Evolutionary conservation across 2,888 invertebrate genomes (phyloP).

Genomic region (Ditula angustiorana): DNA sequence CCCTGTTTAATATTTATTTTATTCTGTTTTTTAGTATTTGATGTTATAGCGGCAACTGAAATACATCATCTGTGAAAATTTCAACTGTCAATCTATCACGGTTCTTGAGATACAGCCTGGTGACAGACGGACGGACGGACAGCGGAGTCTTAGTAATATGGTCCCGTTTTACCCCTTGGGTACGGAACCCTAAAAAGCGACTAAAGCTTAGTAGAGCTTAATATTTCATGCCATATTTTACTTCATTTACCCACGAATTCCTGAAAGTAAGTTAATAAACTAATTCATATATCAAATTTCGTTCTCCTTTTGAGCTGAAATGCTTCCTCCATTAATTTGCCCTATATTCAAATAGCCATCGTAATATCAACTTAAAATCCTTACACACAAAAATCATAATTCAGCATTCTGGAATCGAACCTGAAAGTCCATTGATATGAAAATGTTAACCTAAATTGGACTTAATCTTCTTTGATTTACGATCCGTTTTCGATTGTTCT

Average conservation of each 20-base stretch:
- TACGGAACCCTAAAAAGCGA: no score
- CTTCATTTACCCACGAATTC: neutral
- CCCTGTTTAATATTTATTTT: no score
- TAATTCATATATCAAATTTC: slow-evolving; percentile 23
- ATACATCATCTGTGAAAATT: no score
- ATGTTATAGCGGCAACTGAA: no score
- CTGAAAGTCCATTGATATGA: neutral
- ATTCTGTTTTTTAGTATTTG: no score
- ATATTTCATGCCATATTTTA: no score
- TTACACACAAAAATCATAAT: neutral
- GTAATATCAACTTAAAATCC: neutral
- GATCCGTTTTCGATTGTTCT: neutral
- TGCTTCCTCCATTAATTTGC: slow-evolving; percentile 17
- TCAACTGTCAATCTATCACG: no score
- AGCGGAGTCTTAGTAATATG: no score
- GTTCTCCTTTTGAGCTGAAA: slow-evolving; percentile 6
- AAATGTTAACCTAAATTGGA: neutral
- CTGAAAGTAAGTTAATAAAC: slow-evolving; percentile 8
- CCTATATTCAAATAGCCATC: neutral
- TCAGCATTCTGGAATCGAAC: neutral
- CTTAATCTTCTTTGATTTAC: neutral
- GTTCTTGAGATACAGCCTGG: no score
- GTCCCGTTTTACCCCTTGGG: no score
- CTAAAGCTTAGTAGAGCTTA: no score
- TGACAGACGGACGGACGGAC: no score